Base-by-base conservation (phyloP, 2,113 vertebrate genomes). In the Coptodon bakossiorum region DNA sequence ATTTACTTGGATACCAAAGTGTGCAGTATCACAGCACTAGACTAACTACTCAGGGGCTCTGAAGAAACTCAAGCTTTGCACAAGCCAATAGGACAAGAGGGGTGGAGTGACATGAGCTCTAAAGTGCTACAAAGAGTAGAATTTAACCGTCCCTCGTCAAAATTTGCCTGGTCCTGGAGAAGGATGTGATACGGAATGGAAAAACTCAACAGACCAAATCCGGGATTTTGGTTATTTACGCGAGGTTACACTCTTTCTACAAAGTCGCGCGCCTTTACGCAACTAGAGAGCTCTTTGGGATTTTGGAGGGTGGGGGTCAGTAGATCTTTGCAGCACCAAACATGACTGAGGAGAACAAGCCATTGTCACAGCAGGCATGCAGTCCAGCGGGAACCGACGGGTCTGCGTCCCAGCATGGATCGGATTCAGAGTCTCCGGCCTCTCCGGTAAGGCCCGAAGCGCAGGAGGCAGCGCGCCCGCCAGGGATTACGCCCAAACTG, bases 281-380 rank as follows among this genome's bases (percentile, higher is more conserved):
- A 80, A 45, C 53, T 84, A 82, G 54, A 83, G 36, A 53, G n/a
- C 34, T 50, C 48, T 11, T 16, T 12, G 3, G 61, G 57, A 52
- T 14, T 52, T 57, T 31, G 24, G 54, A 52, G 16, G 4, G 6
- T 31, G 24, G 76, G 40, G 16, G 3, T 9, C 40, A 16, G 13
- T 24, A 38, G 29, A 53, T 10, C 9, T 7, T 38, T 79, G 4
- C 5, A 43, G 24, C 27, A 76, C 57, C 95, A 93, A 96, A 95
- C 94, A 98, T 97, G 97, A 96, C 96, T 40, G 97, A 97, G 11
- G 96, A 96, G 84, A 96, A 92, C 83, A 96, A 94, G 89, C 90
- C 90, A 24, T 57, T 93, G 50, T 40, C 82, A 68, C 95, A 95
- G 34, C 95, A 95, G 27, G 95, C 96, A 14, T 95, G 96, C 96